Evolutionary conservation across 2,797 vertebrate genomes (phyloP).

Genomic region (Etheostoma perlongum): DNA sequence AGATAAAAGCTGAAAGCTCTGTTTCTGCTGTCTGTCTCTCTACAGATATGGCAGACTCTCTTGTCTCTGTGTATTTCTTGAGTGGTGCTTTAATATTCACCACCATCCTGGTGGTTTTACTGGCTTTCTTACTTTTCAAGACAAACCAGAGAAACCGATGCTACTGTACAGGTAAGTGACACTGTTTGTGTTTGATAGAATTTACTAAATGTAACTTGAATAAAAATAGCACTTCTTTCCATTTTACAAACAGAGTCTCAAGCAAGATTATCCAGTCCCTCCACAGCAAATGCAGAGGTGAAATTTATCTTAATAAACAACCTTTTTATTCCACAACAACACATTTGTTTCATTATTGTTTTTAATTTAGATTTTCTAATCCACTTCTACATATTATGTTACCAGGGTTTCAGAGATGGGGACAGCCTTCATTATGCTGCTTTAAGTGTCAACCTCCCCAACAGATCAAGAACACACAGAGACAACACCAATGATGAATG

Average conservation of each 20-base stretch:
- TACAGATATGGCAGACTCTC: neutral
- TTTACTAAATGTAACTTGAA: neutral
- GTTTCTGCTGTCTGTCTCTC: neutral
- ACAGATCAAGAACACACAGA: neutral
- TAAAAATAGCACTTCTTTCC: neutral
- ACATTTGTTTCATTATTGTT: too few species aligned
- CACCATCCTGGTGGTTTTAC: constrained; percentile 17
- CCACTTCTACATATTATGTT: neutral
- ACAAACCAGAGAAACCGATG: neutral
- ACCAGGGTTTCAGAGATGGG: neutral
- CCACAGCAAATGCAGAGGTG: constrained; percentile 20
- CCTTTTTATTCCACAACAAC: too few species aligned
- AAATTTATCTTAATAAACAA: neutral
- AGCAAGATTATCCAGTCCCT: neutral
- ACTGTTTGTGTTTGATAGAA: neutral
- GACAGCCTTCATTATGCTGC: constrained; percentile 29
- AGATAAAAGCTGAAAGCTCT: neutral
- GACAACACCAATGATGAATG: neutral
- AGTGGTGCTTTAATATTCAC: constrained; percentile 32
- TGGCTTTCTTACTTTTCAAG: constrained; percentile 15
- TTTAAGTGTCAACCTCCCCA: neutral
- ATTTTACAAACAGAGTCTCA: neutral
- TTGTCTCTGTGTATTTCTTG: constrained; percentile 27
- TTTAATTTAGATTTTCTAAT: accelerated
- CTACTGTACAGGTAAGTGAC: neutral